These are phyloP conservation scores for Acrossocheilus wenchowensis DNA, from an alignment of 2,797 vertebrate species.

Conservation along the genomic window DNA sequence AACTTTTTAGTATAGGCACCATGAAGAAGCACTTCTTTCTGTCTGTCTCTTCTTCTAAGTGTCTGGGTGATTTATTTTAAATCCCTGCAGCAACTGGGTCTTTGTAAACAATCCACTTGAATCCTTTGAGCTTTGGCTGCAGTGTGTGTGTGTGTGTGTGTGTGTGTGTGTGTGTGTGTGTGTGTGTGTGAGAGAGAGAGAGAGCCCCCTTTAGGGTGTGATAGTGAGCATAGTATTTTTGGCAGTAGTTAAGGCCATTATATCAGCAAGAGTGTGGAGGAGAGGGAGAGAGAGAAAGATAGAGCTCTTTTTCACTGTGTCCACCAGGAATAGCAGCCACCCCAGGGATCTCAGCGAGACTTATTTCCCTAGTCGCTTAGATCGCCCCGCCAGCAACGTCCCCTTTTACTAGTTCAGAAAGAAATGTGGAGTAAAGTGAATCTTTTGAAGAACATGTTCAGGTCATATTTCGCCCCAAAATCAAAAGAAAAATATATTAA, in stretches of 20 bases:
- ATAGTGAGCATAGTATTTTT: slow-evolving; percentile 43
- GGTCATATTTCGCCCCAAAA: neutral
- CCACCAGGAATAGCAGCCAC: slow-evolving; percentile 34
- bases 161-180: neutral
- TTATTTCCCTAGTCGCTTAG: slow-evolving; percentile 20
- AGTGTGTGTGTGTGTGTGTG: slow-evolving; percentile 25
- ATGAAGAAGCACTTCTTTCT: neutral
- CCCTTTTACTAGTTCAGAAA: neutral
- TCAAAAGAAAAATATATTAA: neutral
- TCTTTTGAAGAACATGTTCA: neutral
- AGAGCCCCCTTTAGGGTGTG: slow-evolving; percentile 1
- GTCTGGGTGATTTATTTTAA: slow-evolving; percentile 32
- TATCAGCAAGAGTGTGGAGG: slow-evolving; percentile 16
- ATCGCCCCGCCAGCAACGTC: neutral
- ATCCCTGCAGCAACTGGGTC: slow-evolving; percentile 22
- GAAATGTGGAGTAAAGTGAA: neutral
- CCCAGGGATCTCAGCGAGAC: neutral
- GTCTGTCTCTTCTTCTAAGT: slow-evolving; percentile 21
- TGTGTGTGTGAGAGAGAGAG: neutral
- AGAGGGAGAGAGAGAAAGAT: slow-evolving; percentile 1
- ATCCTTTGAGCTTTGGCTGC: slow-evolving; percentile 28
- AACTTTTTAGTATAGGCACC: slow-evolving; percentile 7
- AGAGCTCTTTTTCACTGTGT: slow-evolving; percentile 22
- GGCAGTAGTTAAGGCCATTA: slow-evolving; percentile 43
- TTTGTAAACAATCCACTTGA: slow-evolving; percentile 42